Conservation (phyloP, 2,797 vertebrate species). For the Helicolenus hilgendorfi region DNA sequence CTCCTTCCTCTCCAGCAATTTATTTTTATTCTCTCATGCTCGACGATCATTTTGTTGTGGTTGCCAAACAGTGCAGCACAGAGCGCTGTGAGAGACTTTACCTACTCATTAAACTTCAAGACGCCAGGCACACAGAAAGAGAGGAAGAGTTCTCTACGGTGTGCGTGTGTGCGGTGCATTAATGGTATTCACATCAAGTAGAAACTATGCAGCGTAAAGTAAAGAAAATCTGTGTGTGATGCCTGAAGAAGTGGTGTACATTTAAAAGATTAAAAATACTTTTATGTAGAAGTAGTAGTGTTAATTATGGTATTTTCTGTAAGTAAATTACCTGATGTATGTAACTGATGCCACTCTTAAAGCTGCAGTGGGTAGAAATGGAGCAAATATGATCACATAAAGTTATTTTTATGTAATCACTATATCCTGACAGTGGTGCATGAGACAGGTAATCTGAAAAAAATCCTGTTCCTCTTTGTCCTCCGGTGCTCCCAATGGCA, state of each 20-base stretch:
- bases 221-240: background rate
- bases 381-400: too few species aligned
- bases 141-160: slow-evolving; percentile 27
- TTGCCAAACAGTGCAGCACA: slow-evolving; percentile 42
- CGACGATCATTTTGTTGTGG: slow-evolving; percentile 60
- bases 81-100: slow-evolving; percentile 42
- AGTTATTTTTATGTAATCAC: too few species aligned
- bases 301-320: background rate
- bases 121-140: slow-evolving; percentile 39
- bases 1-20: slow-evolving; percentile 43
- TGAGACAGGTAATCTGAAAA: too few species aligned
- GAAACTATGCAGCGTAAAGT: background rate
- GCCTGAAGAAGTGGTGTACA: background rate
- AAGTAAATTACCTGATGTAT: background rate
- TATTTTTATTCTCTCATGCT: slow-evolving; percentile 69
- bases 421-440: too few species aligned
- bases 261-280: background rate
- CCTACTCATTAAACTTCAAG: slow-evolving; percentile 72
- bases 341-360: background rate
- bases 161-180: slow-evolving; percentile 1
- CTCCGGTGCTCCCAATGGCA: too few species aligned
- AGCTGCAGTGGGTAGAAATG: background rate
- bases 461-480: too few species aligned
- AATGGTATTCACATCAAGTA: slow-evolving; percentile 1
- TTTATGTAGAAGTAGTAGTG: background rate